A percentile compares a stretch with the other conserved stretches of the same genome.
phyloP scores from a whole-genome alignment of 2,113 vertebrate species.

The Petroica traversi region DNA sequence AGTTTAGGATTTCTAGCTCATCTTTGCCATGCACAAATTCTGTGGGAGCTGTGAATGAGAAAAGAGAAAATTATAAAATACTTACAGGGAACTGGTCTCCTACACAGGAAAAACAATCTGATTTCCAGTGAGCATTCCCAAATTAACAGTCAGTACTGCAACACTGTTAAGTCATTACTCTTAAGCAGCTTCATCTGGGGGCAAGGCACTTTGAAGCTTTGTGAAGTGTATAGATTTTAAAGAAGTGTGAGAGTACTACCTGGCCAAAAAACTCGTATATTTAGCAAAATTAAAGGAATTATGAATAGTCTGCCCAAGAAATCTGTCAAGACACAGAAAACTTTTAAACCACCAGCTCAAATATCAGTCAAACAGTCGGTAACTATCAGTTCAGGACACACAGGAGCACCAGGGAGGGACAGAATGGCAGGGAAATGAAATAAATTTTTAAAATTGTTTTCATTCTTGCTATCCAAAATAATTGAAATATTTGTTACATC shows the following conservation, averaged over 20 bases:
- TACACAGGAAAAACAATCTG: neutral
- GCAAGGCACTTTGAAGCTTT: neutral
- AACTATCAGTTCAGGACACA: neutral
- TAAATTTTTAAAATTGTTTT: neutral
- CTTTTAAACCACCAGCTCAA: neutral
- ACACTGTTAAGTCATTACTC: neutral
- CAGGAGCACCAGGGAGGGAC: accelerated
- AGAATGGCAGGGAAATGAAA: neutral
- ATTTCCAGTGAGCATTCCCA: neutral
- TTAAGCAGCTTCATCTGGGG: neutral
- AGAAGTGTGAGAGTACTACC: neutral
- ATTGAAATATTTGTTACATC: neutral
- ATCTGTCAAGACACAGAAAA: neutral
- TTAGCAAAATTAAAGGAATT: neutral
- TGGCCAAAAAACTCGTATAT: neutral
- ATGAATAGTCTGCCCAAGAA: neutral
- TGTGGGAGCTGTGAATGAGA: neutral
- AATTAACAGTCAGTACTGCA: neutral
- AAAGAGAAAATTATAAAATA: neutral
- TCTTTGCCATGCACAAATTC: neutral
- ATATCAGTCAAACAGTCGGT: neutral
- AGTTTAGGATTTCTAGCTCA: neutral
- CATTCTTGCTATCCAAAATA: neutral
- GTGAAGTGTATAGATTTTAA: neutral
- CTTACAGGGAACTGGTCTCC: neutral